A percentile compares a stretch with the other conserved stretches of the same genome.
These are phyloP conservation scores for Trichogramma evanescens DNA, from an alignment of 2,888 invertebrate genomes.

Conservation along the genomic window DNA sequence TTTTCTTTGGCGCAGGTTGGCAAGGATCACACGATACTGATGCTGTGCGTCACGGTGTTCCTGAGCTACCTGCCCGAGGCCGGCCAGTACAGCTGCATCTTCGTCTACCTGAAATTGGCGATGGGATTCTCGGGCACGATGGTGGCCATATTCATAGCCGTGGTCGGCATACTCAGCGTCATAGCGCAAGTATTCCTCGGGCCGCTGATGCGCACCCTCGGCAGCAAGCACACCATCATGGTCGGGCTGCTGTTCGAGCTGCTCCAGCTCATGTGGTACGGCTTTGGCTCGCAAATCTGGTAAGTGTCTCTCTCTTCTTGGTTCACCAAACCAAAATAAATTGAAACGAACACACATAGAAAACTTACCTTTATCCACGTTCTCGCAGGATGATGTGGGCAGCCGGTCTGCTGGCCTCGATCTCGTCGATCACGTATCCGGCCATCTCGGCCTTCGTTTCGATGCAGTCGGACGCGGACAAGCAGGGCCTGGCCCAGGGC, in stretches of 20 bases:
- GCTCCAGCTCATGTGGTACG: slow-evolving; percentile 95
- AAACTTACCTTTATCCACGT: too few species aligned
- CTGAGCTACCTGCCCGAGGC: slow-evolving; percentile 96
- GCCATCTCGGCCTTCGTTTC: slow-evolving; percentile 98
- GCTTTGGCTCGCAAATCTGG: slow-evolving; percentile 93
- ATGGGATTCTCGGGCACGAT: slow-evolving; percentile 93
- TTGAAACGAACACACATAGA: background rate
- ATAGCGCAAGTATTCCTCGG: slow-evolving; percentile 83
- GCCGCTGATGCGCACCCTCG: slow-evolving; percentile 63
- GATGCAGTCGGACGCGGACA: slow-evolving; percentile 93
- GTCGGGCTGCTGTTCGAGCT: slow-evolving; percentile 93
- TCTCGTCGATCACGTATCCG: slow-evolving; percentile 96
- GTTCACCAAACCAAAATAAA: background rate
- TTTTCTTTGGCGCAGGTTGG: slow-evolving; percentile 59
- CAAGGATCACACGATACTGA: slow-evolving; percentile 89
- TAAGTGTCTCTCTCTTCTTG: slow-evolving; percentile 36
- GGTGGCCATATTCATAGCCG: slow-evolving; percentile 96
- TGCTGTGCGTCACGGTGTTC: slow-evolving; percentile 95
- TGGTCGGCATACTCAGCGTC: slow-evolving; percentile 93
- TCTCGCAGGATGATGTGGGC: slow-evolving; percentile 99
- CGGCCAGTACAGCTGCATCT: slow-evolving; percentile 99
- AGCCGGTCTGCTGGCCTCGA: slow-evolving; percentile 90
- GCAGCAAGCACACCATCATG: slow-evolving; percentile 95
- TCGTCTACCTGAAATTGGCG: slow-evolving; percentile 93
- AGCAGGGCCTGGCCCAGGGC: slow-evolving; percentile 93